Percentiles rank a stretch among this genome's conserved stretches.
Evolutionary conservation across 2,888 invertebrate genomes (phyloP).

Genomic region (Syrphus vitripennis): DNA sequence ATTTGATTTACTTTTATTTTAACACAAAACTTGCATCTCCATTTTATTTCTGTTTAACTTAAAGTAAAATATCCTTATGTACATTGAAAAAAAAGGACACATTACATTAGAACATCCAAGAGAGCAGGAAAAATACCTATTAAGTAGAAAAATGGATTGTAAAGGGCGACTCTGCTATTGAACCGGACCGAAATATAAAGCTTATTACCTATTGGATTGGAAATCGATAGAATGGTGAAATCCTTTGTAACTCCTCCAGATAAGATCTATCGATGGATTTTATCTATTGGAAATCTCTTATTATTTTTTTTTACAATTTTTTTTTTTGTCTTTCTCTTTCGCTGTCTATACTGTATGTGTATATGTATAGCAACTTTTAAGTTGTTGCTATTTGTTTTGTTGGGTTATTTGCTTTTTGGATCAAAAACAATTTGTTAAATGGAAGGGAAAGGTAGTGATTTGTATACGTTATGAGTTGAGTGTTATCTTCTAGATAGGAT

Average conservation of each 20-base stretch:
- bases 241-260: constrained; percentile 54
- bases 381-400: constrained; percentile 2
- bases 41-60: constrained; percentile 16
- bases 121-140: constrained; percentile 31
- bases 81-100: constrained; percentile 16
- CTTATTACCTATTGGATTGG: constrained; percentile 66
- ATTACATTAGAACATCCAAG: constrained; percentile 9
- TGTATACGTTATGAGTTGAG: constrained; percentile 44
- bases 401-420: constrained; percentile 12
- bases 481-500: neutral
- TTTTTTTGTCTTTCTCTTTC: neutral
- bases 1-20: constrained; percentile 42
- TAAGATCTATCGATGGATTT: constrained; percentile 33
- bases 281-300: constrained; percentile 60
- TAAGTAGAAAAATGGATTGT: constrained; percentile 38
- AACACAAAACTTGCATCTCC: constrained; percentile 9
- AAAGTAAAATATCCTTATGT: constrained; percentile 2
- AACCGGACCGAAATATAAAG: constrained; percentile 56
- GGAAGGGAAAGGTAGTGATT: constrained; percentile 51
- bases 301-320: constrained; percentile 30
- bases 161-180: constrained; percentile 36
- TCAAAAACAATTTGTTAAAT: constrained; percentile 54
- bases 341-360: no score
- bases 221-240: constrained; percentile 63
- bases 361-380: constrained; percentile 8